Evolutionary conservation across 53 echinoderm and acorn worm genomes (phyloP).

Genomic region (Stichopus horrens): DNA sequence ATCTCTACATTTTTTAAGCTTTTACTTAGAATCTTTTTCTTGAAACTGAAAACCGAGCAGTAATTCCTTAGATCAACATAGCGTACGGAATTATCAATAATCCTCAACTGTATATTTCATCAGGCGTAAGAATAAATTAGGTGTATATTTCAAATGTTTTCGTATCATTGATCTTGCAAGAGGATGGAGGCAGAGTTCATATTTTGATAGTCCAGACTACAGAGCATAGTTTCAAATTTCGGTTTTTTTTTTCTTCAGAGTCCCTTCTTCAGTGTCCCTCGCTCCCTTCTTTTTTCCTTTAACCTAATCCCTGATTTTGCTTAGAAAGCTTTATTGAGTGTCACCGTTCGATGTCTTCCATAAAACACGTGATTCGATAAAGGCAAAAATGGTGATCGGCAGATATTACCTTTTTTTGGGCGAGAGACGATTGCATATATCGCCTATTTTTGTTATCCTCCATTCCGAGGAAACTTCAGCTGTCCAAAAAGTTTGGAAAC

Average conservation of each 20-base stretch:
- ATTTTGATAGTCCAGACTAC: background rate
- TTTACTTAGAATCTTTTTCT: background rate
- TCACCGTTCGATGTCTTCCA: too few species aligned
- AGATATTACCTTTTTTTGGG: too few species aligned
- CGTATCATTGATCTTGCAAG: background rate
- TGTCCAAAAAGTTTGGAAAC: too few species aligned
- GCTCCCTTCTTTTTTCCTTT: too few species aligned
- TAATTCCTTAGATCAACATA: conserved; percentile 10
- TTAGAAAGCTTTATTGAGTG: too few species aligned
- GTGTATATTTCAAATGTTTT: background rate
- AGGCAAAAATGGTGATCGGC: too few species aligned
- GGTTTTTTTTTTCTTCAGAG: background rate
- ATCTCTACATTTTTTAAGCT: background rate
- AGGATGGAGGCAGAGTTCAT: background rate
- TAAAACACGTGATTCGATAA: too few species aligned
- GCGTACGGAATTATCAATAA: background rate
- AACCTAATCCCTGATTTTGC: too few species aligned
- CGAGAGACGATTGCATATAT: too few species aligned
- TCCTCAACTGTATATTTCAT: background rate
- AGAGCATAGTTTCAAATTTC: background rate
- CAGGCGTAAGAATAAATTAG: conserved; percentile 1
- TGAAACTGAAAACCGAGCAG: background rate
- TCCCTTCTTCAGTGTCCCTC: too few species aligned
- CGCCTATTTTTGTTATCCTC: too few species aligned
- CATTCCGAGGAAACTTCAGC: too few species aligned